phyloP scores from a whole-genome alignment of 2,888 invertebrate genomes.

The Standfussiana lucernea region DNA sequence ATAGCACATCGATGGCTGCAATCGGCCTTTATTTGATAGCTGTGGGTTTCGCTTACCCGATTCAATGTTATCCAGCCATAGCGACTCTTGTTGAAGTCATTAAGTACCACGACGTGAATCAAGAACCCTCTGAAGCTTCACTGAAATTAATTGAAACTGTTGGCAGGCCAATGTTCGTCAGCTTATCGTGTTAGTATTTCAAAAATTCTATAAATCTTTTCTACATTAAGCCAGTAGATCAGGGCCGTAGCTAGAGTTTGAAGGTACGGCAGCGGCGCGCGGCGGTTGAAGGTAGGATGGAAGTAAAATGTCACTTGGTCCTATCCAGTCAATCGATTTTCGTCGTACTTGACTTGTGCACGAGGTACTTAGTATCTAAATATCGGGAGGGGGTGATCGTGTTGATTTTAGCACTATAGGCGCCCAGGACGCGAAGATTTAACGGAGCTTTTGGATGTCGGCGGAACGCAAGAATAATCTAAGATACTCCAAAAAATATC shows the following conservation, averaged over 20 bases:
- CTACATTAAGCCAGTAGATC: not conserved
- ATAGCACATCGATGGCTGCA: slow-evolving; percentile 67
- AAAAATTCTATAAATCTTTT: not conserved
- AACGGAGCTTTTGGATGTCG: no score
- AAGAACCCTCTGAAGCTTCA: slow-evolving; percentile 58
- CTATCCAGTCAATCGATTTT: no score
- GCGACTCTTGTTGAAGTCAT: slow-evolving; percentile 76
- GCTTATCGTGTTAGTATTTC: slow-evolving; percentile 40
- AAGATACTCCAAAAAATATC: no score
- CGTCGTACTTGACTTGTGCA: no score
- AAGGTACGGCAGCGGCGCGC: no score
- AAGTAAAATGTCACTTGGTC: no score
- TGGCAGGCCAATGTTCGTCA: slow-evolving; percentile 68
- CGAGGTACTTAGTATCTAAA: no score
- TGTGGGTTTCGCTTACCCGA: slow-evolving; percentile 76
- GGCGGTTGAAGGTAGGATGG: no score
- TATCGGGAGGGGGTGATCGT: no score
- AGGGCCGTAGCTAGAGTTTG: not conserved
- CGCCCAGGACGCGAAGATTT: no score
- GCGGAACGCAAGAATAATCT: no score
- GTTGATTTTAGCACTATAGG: no score
- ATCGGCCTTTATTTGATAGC: slow-evolving; percentile 75
- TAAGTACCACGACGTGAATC: slow-evolving; percentile 59
- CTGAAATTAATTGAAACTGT: slow-evolving; percentile 68
- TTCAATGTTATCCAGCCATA: slow-evolving; percentile 80